Conservation (phyloP, 2,113 vertebrate species). For the Forbesichthys papilliferus region DNA sequence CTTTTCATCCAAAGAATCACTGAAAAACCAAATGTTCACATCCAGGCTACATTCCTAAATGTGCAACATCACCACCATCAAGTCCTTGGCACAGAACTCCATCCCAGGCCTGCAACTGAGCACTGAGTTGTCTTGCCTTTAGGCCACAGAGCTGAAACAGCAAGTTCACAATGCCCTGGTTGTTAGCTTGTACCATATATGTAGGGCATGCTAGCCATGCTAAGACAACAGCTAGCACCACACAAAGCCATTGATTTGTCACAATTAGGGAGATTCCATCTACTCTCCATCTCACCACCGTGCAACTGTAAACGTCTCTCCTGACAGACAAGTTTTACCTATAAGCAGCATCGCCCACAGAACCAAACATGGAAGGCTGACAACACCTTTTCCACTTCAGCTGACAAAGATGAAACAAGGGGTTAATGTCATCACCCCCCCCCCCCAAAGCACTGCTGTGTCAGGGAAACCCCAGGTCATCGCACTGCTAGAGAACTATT, state of each 20-base stretch:
- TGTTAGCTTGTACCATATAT: no score
- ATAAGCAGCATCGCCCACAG: conserved; percentile 46
- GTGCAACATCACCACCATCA: no score
- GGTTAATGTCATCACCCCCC: conserved; percentile 61
- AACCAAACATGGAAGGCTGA: conserved; percentile 47
- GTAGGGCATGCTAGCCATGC: background rate
- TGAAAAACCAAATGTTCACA: no score
- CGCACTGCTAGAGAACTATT: conserved; percentile 23
- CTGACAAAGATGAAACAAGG: conserved; percentile 65
- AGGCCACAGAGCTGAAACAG: no score
- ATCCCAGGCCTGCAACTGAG: no score
- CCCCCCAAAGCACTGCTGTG: conserved; percentile 76
- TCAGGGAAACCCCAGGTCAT: conserved; percentile 73
- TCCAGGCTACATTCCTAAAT: no score
- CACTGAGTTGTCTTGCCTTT: no score
- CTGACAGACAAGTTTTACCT: conserved; percentile 45
- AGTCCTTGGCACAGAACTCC: no score
- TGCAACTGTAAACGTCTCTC: background rate
- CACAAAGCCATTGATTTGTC: background rate
- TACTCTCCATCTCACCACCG: background rate
- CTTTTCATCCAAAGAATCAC: no score
- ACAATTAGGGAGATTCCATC: conserved; percentile 51
- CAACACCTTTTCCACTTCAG: conserved; percentile 36
- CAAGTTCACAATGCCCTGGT: no score
- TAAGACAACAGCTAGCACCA: background rate